Evolutionary conservation across 2,888 invertebrate species (phyloP).

Genomic region (Candidula unifasciata): DNA sequence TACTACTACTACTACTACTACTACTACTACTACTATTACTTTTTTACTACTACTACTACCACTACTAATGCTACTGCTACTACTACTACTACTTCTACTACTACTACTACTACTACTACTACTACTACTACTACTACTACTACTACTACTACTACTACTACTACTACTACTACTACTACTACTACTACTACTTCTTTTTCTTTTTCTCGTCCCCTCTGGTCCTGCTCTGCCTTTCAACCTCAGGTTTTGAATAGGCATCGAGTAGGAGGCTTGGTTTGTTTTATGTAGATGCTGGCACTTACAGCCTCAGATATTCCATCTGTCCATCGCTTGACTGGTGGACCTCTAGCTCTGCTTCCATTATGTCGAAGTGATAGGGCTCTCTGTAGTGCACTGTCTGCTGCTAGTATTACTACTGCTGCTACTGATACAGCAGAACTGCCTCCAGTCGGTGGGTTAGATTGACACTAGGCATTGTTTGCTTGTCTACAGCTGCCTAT

Average conservation of each 20-base stretch:
- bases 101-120: not conserved
- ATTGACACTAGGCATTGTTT: slow-evolving; percentile 63
- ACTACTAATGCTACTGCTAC: not conserved
- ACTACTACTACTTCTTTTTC: slow-evolving; percentile 25
- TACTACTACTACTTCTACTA: slow-evolving; percentile 23
- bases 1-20: not conserved
- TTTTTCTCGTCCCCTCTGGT: too few species aligned
- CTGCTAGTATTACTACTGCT: slow-evolving; percentile 62
- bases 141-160: slow-evolving; percentile 13
- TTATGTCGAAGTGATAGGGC: too few species aligned
- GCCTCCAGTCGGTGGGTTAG: slow-evolving; percentile 65
- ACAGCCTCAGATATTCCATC: too few species aligned
- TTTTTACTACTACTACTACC: too few species aligned
- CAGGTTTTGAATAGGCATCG: too few species aligned
- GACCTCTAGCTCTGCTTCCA: too few species aligned
- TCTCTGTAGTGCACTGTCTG: slow-evolving; percentile 43
- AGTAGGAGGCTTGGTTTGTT: too few species aligned
- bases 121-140: slow-evolving; percentile 9
- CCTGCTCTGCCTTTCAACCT: too few species aligned
- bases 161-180: slow-evolving; percentile 5
- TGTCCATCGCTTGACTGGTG: too few species aligned
- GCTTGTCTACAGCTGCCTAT: slow-evolving; percentile 54
- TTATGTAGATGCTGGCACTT: too few species aligned
- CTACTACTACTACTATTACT: not conserved
- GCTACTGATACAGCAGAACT: slow-evolving; percentile 43